These are phyloP conservation scores for Pithys albifrons DNA, from an alignment of 2,113 vertebrate species.

Conservation along the genomic window DNA sequence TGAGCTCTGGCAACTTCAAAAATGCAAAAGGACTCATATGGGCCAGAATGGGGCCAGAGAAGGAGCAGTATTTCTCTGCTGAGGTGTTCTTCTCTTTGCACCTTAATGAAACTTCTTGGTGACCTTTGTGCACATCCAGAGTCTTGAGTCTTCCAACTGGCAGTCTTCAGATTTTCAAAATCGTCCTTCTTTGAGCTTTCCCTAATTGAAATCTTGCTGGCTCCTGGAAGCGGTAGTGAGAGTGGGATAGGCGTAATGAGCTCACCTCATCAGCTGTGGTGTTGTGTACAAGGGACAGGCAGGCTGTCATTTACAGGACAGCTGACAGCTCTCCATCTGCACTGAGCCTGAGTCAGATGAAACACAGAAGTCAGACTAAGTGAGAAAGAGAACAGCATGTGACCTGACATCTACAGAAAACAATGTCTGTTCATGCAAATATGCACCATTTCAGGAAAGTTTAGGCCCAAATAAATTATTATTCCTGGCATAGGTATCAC, in stretches of 20 bases:
- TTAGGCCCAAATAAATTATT: background rate
- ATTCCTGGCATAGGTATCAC: background rate
- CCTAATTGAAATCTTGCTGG: background rate
- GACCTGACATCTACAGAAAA: background rate
- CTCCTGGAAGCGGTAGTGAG: background rate
- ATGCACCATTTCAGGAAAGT: rapidly evolving
- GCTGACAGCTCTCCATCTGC: background rate
- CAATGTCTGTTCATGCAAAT: background rate
- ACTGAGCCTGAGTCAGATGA: background rate
- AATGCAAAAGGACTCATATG: background rate
- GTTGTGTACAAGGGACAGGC: background rate
- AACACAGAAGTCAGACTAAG: background rate
- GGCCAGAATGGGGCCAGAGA: background rate
- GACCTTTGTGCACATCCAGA: background rate
- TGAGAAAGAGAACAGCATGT: background rate
- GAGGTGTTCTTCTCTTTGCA: background rate
- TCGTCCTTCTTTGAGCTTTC: background rate
- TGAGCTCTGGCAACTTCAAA: background rate
- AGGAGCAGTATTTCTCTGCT: background rate
- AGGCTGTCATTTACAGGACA: background rate
- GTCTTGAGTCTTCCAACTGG: background rate
- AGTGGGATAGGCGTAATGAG: background rate
- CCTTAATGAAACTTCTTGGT: background rate
- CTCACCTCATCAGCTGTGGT: background rate
- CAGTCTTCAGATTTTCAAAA: background rate